These are phyloP conservation scores for Nesogale talazaci DNA, from an alignment of 2,113 vertebrate species.

Conservation along the genomic window DNA sequence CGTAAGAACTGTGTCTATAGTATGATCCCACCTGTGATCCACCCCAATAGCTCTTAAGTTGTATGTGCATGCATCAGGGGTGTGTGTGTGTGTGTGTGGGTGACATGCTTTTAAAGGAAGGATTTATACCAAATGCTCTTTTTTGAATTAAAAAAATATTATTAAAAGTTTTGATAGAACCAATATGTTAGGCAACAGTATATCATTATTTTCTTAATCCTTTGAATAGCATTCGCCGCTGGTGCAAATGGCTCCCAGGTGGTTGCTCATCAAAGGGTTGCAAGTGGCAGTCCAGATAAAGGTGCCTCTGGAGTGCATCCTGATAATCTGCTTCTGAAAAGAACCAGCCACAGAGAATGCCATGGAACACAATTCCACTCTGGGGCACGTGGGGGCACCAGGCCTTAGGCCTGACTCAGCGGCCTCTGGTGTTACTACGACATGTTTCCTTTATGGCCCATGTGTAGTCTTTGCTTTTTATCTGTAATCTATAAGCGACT, in stretches of 20 bases:
- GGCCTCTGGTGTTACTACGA: neutral
- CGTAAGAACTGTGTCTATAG: neutral
- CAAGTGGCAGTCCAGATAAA: too few relatives aligned
- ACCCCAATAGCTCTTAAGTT: neutral
- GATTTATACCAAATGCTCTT: neutral
- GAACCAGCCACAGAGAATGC: too few relatives aligned
- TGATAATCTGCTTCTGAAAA: too few relatives aligned
- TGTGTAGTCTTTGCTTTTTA: neutral
- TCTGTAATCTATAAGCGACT: neutral
- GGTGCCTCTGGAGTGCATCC: too few relatives aligned
- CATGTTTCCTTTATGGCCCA: neutral
- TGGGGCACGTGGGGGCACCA: too few relatives aligned
- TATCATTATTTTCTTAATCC: too few relatives aligned
- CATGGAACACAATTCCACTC: too few relatives aligned
- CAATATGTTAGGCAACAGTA: neutral
- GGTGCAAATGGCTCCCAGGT: too few relatives aligned
- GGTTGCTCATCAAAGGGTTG: too few relatives aligned
- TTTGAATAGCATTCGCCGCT: too few relatives aligned
- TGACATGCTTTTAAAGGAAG: slow-evolving; percentile 1
- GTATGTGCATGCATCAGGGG: neutral
- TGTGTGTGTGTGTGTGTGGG: neutral
- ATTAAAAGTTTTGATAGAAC: neutral
- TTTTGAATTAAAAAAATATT: neutral
- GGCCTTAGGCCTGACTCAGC: too few relatives aligned
- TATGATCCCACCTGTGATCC: neutral